Conservation (phyloP, 2,113 vertebrate species). For the Carassius gibelio region DNA sequence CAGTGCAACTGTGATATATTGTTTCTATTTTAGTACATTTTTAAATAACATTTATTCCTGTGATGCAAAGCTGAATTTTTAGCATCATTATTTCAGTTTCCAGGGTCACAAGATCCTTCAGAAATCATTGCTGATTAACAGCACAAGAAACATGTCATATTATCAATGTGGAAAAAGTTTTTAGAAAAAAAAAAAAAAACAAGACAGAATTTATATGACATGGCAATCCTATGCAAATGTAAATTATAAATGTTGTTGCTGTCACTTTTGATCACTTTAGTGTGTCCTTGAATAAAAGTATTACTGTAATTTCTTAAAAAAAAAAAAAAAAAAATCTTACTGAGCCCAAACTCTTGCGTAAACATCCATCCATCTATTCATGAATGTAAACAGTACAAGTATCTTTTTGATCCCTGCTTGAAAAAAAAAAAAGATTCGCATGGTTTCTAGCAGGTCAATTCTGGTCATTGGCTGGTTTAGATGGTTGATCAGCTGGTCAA, state of each 20-base stretch:
- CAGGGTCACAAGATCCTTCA: background rate
- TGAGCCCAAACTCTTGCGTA: background rate
- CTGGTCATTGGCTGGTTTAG: background rate
- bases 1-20: too few species aligned
- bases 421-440: background rate
- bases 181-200: too few species aligned
- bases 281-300: background rate
- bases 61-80: background rate
- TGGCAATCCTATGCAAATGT: background rate
- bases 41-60: background rate
- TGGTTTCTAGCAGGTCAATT: background rate
- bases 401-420: background rate
- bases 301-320: background rate
- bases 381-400: background rate
- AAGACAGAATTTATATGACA: background rate
- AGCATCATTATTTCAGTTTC: background rate
- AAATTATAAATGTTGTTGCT: background rate
- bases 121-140: background rate
- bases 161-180: background rate
- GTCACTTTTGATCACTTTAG: background rate
- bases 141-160: too few species aligned
- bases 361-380: background rate
- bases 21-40: background rate
- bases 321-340: background rate
- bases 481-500: background rate